These are phyloP conservation scores for Drepana arcuata DNA, from an alignment of 1,140 invertebrate species.

Conservation along the genomic window DNA sequence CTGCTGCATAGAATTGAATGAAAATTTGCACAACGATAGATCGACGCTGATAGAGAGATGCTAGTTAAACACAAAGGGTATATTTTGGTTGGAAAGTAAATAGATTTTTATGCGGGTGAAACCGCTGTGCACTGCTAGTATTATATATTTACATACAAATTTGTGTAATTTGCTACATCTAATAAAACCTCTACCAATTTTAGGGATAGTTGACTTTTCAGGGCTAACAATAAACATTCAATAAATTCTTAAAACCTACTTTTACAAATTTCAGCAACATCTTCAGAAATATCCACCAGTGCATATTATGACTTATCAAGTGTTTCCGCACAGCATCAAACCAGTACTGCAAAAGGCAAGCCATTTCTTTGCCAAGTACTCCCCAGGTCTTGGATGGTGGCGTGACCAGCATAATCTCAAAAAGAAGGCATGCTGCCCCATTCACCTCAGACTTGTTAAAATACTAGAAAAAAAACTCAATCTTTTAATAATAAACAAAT, in stretches of 20 bases:
- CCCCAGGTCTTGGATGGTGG: slow-evolving; percentile 42
- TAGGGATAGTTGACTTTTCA: not conserved
- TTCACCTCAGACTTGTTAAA: slow-evolving; percentile 40
- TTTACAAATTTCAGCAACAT: slow-evolving; percentile 32
- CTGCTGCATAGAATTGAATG: no score
- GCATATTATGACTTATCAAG: slow-evolving; percentile 23
- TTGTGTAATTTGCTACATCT: not conserved
- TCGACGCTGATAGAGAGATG: no score
- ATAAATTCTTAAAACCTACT: slow-evolving; percentile 18
- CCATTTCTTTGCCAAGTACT: slow-evolving; percentile 35
- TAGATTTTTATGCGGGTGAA: no score
- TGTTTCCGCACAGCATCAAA: slow-evolving; percentile 36
- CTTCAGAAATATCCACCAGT: slow-evolving; percentile 46
- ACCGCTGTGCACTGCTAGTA: no score
- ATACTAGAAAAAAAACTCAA: slow-evolving; percentile 27
- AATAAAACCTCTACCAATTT: not conserved
- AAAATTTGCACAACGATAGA: no score
- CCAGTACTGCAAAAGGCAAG: slow-evolving; percentile 39
- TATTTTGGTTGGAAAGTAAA: no score
- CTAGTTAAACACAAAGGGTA: no score
- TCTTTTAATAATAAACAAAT: slow-evolving; percentile 2
- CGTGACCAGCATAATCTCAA: slow-evolving; percentile 27
- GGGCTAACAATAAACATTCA: slow-evolving; percentile 1
- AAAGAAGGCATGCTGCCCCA: slow-evolving; percentile 29
- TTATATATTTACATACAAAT: not conserved